Evolutionary conservation across 2,113 vertebrate species (phyloP).

Genomic region (Leptobrachium ailaonicum): DNA sequence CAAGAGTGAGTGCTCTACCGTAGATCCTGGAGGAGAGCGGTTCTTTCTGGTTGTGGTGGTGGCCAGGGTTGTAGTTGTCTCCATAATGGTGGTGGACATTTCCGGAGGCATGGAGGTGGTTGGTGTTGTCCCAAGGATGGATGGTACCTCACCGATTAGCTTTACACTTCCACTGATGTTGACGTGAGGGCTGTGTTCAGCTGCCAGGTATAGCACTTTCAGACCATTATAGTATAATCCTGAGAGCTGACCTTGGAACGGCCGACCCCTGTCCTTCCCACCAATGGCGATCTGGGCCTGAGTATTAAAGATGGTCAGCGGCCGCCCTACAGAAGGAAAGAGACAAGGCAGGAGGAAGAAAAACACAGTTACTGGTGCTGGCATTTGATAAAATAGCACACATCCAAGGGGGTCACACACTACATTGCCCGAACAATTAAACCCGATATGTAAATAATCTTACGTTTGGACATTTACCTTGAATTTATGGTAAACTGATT

Average conservation of each 20-base stretch:
- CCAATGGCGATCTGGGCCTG: slow-evolving; percentile 97
- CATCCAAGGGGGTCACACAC: too few relatives aligned
- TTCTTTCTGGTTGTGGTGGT: slow-evolving; percentile 95
- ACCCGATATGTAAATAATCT: too few relatives aligned
- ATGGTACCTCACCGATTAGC: slow-evolving; percentile 90
- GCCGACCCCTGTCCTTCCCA: slow-evolving; percentile 89
- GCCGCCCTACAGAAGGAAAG: slow-evolving; percentile 75
- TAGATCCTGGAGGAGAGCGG: slow-evolving; percentile 91
- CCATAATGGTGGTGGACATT: slow-evolving; percentile 97
- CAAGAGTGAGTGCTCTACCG: slow-evolving; percentile 63
- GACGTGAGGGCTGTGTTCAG: slow-evolving; percentile 90
- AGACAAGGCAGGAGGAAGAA: not conserved
- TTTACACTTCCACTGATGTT: slow-evolving; percentile 94
- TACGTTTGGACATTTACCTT: too few relatives aligned
- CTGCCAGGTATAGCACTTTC: slow-evolving; percentile 96
- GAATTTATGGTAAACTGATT: too few relatives aligned
- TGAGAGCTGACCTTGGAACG: slow-evolving; percentile 96
- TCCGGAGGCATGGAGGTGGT: slow-evolving; percentile 90
- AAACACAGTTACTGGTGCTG: too few relatives aligned
- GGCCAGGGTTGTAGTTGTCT: slow-evolving; percentile 94
- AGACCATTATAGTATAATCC: slow-evolving; percentile 98
- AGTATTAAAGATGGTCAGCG: slow-evolving; percentile 99
- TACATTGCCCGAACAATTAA: too few relatives aligned
- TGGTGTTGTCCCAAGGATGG: slow-evolving; percentile 82
- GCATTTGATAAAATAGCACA: too few relatives aligned